Evolutionary conservation across 2,797 vertebrate species (phyloP).

Genomic region (Girardinus metallicus): DNA sequence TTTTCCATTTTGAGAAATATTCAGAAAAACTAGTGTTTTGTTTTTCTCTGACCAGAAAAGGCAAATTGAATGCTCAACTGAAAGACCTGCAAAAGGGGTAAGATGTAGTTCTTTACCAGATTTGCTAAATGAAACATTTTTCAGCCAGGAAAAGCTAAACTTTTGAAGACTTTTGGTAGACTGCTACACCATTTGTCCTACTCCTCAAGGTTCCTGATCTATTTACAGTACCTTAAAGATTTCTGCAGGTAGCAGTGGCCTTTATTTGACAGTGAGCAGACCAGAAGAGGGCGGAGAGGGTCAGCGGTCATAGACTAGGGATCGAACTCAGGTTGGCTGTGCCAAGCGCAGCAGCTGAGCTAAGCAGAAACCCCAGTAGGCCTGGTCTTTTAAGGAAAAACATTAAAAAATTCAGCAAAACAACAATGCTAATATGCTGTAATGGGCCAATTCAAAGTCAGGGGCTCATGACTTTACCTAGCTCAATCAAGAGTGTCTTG

Average conservation of each 20-base stretch:
- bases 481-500: slow-evolving; percentile 70
- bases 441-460: slow-evolving; percentile 72
- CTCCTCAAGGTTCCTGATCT: slow-evolving; percentile 38
- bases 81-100: not conserved
- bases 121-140: not conserved
- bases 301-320: not conserved
- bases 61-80: not conserved
- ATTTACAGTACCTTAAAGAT: not conserved
- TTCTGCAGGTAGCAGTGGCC: not conserved
- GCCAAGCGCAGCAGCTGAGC: not conserved
- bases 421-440: slow-evolving; percentile 62
- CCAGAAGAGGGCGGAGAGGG: not conserved
- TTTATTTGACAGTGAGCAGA: not conserved
- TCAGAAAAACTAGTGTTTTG: not conserved
- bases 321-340: not conserved
- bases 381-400: slow-evolving; percentile 56
- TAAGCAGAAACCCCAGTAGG: slow-evolving; percentile 5
- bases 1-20: not conserved
- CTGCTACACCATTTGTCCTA: slow-evolving; percentile 24
- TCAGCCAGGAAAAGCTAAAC: not conserved
- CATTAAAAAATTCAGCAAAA: slow-evolving; percentile 56
- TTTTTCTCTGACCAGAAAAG: not conserved
- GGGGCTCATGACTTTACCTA: slow-evolving; percentile 73
- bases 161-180: not conserved
- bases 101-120: not conserved